These are phyloP conservation scores for Andrena trimmerana DNA, from an alignment of 2,888 invertebrate genomes.

Conservation along the genomic window DNA sequence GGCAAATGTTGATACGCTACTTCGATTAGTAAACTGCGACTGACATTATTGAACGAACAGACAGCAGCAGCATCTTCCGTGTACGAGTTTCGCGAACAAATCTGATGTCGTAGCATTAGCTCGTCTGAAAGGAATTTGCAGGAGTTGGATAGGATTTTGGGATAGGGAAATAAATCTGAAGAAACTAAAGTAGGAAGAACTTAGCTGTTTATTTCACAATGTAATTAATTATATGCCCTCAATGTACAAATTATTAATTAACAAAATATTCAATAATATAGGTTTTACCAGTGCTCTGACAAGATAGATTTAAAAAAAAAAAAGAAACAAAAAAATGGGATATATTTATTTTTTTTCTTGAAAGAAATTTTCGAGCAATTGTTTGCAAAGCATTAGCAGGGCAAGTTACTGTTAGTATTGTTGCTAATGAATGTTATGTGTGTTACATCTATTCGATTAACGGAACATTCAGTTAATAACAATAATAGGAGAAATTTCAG, in stretches of 20 bases:
- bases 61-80: slow-evolving; percentile 37
- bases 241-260: slow-evolving; percentile 39
- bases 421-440: slow-evolving; percentile 39
- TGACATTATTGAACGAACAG: slow-evolving; percentile 74
- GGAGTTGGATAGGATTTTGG: slow-evolving; percentile 48
- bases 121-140: slow-evolving; percentile 67
- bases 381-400: slow-evolving; percentile 39
- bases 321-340: neutral
- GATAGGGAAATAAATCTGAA: neutral
- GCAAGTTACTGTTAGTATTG: slow-evolving; percentile 14
- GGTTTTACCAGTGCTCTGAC: slow-evolving; percentile 6
- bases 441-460: neutral
- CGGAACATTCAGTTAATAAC: neutral
- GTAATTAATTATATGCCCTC: slow-evolving; percentile 5
- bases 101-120: slow-evolving; percentile 66
- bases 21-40: slow-evolving; percentile 78
- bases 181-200: slow-evolving; percentile 5
- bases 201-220: slow-evolving; percentile 29
- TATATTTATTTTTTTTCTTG: slow-evolving; percentile 10
- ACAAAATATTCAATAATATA: slow-evolving; percentile 16
- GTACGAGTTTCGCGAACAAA: slow-evolving; percentile 39
- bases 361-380: slow-evolving; percentile 10
- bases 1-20: slow-evolving; percentile 81
- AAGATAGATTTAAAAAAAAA: slow-evolving; percentile 1
- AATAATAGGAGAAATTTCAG: slow-evolving; percentile 3